Base-by-base conservation (phyloP, 2,888 invertebrate species). In the Ashinkailepas kermadecensis region DNA sequence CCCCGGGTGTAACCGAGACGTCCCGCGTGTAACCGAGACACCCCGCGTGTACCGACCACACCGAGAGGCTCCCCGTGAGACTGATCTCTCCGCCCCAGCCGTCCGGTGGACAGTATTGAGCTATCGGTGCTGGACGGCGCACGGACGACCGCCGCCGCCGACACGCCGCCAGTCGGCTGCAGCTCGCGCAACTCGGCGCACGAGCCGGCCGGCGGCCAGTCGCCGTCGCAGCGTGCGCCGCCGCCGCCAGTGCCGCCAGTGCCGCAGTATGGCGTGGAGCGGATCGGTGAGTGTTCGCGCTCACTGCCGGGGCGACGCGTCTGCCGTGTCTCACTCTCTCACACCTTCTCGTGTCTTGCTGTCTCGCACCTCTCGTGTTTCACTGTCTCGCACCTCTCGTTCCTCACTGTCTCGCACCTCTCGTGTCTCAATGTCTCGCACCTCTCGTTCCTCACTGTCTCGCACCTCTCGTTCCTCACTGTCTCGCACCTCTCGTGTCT, bases 101-200 rank as follows among this genome's bases (percentile, higher is more conserved):
- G 93, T 84, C 92, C 92, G 85, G 92, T 93, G 85, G 94, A 94
- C 88, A 94, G 93, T 78, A 93, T 95, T 87, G 95, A 95, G 88
- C 90, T 95, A 90, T 92, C 94, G 88, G 92, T 93, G 84, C 88
- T 95, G 82, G 85, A 85, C 82, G 83, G 84, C 81, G 85, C 83
- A 81, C 83, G 85, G 54, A 81, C 84, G 13, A 84, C 85, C 58
- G 83, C 83, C 82, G 84, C 85, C 64, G 83, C 83, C 82, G 85
- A 85, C 79, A 88, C 90, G 1, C 88, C 90, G 81, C 90, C 90
- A 78, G 91, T 91, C 82, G 91, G 90, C 85, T 91, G 91, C 85
- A 91, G 91, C 85, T 92, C 92, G 0, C 89, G 91, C 80, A 90
- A 91, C 80, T 92, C 92, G 23, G 88, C 88, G 1, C 88, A 90